Base-by-base conservation (phyloP, 2,888 invertebrate genomes). In the Tetragonisca angustula region DNA sequence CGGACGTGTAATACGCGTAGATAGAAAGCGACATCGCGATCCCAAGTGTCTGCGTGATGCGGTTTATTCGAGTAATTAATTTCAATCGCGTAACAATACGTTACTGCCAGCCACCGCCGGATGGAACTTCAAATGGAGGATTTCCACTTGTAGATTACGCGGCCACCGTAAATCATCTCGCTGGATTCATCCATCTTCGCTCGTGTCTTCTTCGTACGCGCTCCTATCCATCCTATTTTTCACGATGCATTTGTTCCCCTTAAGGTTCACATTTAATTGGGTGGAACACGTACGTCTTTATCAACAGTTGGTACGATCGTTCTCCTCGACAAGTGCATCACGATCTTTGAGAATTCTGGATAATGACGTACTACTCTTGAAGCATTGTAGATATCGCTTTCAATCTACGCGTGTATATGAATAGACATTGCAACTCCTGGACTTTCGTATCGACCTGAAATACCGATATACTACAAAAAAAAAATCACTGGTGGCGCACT, bases 151-250 rank as follows among this genome's bases (percentile, higher is more conserved):
- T 76, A 71, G 76, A 80, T 87, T 80, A 71, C 76, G 80, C 70
- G 27, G 67, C 67, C 11, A 67, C 67, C 79, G 86, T 87, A 85
- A 87, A 87, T 87, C 85, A 88, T 85, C 61, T 68, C 67, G 62
- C 50, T 62, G 73, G 65, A 75, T 71, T 52, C 80, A 87, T 86
- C 78, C 76, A 79, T 84, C 84, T 84, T 84, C 32, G 64, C 36
- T 32, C 52, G 59, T 70, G 76, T 80, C 83, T 83, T 79, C 61
- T 67, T 50, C 78, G 36, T 56, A 59, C 27, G 54, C 79, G 27
- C 52, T 24, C 72, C 69, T 69, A n/a, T 13, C 75, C 24, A 17
- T 75, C 36, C 76, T 59, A 72, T 83, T 85, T 82, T 76, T 76
- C 85, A 36, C n/a, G 62, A 74, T 71, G 79, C 84, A 62, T 85